Evolutionary conservation across 2,888 invertebrate species (phyloP).

Genomic region (Osedax frankpressi): DNA sequence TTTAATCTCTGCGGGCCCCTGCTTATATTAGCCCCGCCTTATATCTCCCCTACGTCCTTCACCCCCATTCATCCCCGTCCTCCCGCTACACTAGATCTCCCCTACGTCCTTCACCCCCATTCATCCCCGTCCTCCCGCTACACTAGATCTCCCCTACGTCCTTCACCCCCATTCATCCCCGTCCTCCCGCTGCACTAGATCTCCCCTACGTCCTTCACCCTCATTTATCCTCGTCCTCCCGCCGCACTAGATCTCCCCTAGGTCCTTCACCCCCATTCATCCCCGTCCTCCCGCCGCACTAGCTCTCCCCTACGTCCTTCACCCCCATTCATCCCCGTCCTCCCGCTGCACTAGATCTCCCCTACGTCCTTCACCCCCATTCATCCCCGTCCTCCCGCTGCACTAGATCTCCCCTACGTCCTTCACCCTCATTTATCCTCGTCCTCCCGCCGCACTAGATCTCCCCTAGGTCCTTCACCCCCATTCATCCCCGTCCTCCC

Average conservation of each 20-base stretch:
- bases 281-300: slow-evolving; percentile 63
- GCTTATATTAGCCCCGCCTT: background rate
- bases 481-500: background rate
- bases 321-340: background rate
- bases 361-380: slow-evolving; percentile 59
- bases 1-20: background rate
- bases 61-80: background rate
- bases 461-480: slow-evolving; percentile 87
- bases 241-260: background rate
- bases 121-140: background rate
- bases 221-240: slow-evolving; percentile 59
- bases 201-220: slow-evolving; percentile 80
- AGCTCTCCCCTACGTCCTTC: slow-evolving; percentile 70
- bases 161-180: slow-evolving; percentile 46
- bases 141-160: background rate
- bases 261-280: background rate
- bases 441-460: slow-evolving; percentile 87
- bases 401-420: background rate
- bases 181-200: slow-evolving; percentile 93
- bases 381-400: background rate
- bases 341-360: background rate
- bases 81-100: background rate
- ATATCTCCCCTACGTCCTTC: slow-evolving; percentile 59
- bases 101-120: slow-evolving; percentile 59
- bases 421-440: slow-evolving; percentile 42